Evolutionary conservation across 2,888 invertebrate species (phyloP).

Genomic region (Tetrapedia diversipes): DNA sequence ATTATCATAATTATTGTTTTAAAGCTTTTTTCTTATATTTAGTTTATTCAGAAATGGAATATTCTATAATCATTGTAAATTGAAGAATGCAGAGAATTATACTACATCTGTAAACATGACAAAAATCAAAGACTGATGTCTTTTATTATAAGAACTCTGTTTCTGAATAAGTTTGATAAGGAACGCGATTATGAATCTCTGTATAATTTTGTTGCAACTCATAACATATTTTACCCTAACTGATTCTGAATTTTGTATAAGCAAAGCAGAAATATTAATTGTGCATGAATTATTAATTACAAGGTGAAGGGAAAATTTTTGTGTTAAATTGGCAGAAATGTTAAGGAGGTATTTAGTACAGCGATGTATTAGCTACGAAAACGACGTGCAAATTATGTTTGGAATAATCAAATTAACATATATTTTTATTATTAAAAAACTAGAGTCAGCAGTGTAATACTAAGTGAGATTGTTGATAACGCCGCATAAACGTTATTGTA

Average conservation of each 20-base stretch:
- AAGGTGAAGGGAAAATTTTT: constrained; percentile 48
- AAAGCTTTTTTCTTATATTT: constrained; percentile 14
- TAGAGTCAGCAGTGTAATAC: constrained; percentile 19
- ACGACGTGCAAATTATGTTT: constrained; percentile 18
- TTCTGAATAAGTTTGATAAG: constrained; percentile 41
- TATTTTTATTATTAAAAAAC: constrained; percentile 12
- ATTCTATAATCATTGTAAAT: constrained; percentile 23
- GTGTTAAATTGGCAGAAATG: constrained; percentile 19
- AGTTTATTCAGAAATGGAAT: constrained; percentile 37
- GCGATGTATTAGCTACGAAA: constrained; percentile 6
- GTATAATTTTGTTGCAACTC: constrained; percentile 27
- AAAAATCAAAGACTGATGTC: constrained; percentile 68
- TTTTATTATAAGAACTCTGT: constrained; percentile 55
- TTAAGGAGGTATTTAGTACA: constrained; percentile 28
- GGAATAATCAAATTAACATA: constrained; percentile 15
- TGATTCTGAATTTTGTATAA: constrained; percentile 7
- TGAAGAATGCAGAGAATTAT: constrained; percentile 3
- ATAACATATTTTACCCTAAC: constrained; percentile 18
- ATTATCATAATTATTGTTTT: constrained; percentile 33
- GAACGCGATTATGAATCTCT: constrained; percentile 15
- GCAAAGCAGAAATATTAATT: constrained; percentile 3
- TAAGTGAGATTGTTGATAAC: constrained; percentile 47
- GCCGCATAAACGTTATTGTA: constrained; percentile 23
- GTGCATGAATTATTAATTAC: constrained; percentile 23
- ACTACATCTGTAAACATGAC: constrained; percentile 46